phyloP scores from a whole-genome alignment of 2,797 vertebrate species.

The Sebastes iracundus region DNA sequence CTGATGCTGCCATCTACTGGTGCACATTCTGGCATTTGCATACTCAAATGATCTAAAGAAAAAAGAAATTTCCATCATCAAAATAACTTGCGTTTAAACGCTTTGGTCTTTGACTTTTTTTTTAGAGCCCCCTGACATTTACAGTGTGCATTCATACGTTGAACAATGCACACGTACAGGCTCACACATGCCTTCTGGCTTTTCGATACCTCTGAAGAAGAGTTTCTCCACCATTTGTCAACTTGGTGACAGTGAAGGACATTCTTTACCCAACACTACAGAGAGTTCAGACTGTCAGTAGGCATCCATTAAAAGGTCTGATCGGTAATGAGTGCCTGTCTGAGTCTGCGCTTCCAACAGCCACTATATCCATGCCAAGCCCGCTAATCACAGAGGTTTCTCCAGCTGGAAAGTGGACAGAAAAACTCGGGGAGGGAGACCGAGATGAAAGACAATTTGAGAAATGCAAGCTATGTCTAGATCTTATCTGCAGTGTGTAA shows the following conservation, averaged over 20 bases:
- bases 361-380: conserved; percentile 52
- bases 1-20: conserved; percentile 76
- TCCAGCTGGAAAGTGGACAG: conserved; percentile 74
- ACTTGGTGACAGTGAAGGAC: conserved; percentile 73
- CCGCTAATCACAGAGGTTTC: conserved; percentile 73
- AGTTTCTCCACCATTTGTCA: conserved; percentile 65
- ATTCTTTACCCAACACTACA: conserved; percentile 73
- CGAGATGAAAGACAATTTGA: conserved; percentile 74
- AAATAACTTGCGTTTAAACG: neutral
- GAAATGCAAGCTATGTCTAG: conserved; percentile 76
- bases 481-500: conserved; percentile 74
- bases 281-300: conserved; percentile 68
- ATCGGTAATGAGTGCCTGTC: conserved; percentile 75
- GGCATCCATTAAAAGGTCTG: conserved; percentile 67
- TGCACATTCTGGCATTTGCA: conserved; percentile 31
- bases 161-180: conserved; percentile 25
- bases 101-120: conserved; percentile 27
- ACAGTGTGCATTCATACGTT: neutral
- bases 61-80: neutral
- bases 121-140: neutral
- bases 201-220: conserved; percentile 52
- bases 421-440: conserved; percentile 55
- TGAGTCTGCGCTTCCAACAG: conserved; percentile 45
- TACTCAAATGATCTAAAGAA: conserved; percentile 8
- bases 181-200: conserved; percentile 45